These are phyloP conservation scores for Thelaira solivaga DNA, from an alignment of 2,888 invertebrate genomes.

Conservation along the genomic window DNA sequence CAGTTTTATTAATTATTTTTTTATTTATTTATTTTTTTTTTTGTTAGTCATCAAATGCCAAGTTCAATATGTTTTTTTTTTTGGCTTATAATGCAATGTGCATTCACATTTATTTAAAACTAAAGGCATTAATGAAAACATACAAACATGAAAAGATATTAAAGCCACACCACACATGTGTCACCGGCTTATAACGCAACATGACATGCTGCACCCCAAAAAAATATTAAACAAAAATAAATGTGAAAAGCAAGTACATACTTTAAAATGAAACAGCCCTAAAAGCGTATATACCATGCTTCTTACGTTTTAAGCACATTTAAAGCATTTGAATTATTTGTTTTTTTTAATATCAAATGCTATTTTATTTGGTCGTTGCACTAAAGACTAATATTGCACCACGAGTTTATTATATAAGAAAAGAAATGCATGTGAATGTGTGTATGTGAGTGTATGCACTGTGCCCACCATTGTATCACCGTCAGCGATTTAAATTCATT, in stretches of 20 bases:
- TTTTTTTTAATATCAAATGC: conserved; percentile 49
- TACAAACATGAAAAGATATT: conserved; percentile 24
- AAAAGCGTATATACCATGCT: conserved; percentile 22
- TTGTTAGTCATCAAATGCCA: conserved; percentile 51
- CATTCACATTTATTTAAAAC: conserved; percentile 14
- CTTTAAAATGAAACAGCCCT: conserved; percentile 39
- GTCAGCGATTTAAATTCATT: conserved; percentile 50
- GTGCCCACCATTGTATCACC: conserved; percentile 13
- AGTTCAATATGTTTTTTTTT: conserved; percentile 54
- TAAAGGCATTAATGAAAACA: conserved; percentile 22
- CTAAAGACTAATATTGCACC: conserved; percentile 39
- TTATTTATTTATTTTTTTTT: too few relatives aligned
- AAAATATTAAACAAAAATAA: neutral
- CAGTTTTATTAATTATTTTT: conserved; percentile 15
- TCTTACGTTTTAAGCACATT: conserved; percentile 17
- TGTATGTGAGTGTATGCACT: neutral
- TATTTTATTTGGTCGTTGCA: conserved; percentile 51
- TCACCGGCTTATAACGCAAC: conserved; percentile 54
- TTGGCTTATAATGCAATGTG: conserved; percentile 28
- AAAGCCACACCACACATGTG: conserved; percentile 54
- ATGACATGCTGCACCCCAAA: conserved; percentile 55
- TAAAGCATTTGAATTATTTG: conserved; percentile 40
- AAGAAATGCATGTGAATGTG: neutral
- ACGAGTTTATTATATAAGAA: conserved; percentile 16
- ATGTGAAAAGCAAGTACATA: neutral